Percentiles rank a stretch among this genome's conserved stretches.
These are phyloP conservation scores for Salmo trutta DNA, from an alignment of 2,797 vertebrate genomes.

Conservation along the genomic window DNA sequence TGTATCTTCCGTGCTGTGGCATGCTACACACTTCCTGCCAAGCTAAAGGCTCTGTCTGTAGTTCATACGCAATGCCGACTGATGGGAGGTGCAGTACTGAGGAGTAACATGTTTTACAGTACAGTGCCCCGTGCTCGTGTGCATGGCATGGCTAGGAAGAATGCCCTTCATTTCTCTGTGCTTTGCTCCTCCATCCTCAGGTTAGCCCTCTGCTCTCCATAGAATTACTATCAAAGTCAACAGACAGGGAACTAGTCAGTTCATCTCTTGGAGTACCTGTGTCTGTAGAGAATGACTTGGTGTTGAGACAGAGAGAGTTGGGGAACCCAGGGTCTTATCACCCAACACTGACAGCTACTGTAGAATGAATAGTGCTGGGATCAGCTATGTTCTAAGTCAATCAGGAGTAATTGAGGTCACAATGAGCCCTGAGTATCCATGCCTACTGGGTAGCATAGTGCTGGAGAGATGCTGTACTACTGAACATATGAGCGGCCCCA, in stretches of 20 bases:
- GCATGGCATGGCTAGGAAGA: not conserved
- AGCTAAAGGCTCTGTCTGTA: not conserved
- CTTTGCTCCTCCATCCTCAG: not conserved
- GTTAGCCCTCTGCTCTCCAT: not conserved
- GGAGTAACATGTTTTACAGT: not conserved
- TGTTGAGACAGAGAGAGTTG: not conserved
- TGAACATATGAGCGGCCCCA: not conserved
- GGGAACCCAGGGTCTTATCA: not conserved
- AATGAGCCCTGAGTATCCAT: not conserved
- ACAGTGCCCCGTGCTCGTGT: not conserved
- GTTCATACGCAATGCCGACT: not conserved
- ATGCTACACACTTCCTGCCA: not conserved
- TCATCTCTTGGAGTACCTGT: not conserved
- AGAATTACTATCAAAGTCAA: not conserved
- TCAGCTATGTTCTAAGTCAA: not conserved
- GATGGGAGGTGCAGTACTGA: not conserved
- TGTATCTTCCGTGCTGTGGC: not conserved
- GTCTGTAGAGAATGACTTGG: not conserved
- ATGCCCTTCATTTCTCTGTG: not conserved
- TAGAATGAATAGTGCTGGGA: not conserved
- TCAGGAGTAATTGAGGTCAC: not conserved
- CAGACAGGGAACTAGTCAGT: not conserved
- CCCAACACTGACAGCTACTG: not conserved
- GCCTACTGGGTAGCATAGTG: not conserved
- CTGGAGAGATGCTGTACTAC: not conserved